Evolutionary conservation across 2,113 vertebrate species (phyloP), one percentile per base, ranked within the genome.

Genomic region (Podarcis raffonei): DNA sequence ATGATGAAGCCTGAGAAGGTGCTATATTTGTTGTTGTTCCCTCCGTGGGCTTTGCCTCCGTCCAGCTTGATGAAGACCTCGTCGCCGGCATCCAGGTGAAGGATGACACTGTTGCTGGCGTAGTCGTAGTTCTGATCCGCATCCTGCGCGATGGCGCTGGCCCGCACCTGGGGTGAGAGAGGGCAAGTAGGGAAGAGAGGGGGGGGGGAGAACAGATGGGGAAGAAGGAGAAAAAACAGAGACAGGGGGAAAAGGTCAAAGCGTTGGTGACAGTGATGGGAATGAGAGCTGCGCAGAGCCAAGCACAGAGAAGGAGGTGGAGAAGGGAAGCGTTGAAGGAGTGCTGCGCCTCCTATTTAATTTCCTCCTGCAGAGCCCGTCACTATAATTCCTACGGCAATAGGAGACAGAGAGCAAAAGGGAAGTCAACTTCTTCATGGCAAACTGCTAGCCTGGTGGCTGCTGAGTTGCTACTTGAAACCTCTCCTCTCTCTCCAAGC

Each of bases 1-100:
- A 99, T 98, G 96, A 99, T 99, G 97, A 99, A 99, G 95, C 99
- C 99, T 16, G 98, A 99, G 97, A 99, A 99, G 90, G 99, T 99
- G 98, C 98, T 99, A 97, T 99, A 99, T 95, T 99, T 99, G 98
- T 99, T 99, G 98, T 98, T 99, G 97, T 99, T 99, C 87, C 99
- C 99, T 0, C 99, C 99, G 0, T 99, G 99, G 23, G 98, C 99
- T 96, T 99, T 99, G 95, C 99, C 99, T 6, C 99, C 99, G 3
- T 99, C 99, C 90, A 99, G 97, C 95, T 99, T 99, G 96, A 99
- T 98, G 96, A 98, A 99, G 90, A 99, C 98, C 90, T 99, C 99
- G 7, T 99, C 99, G 0, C 99, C 99, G 0, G 98, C 98, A 32
- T 99, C 99, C 97, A 99, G 97, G 96, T 99, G 99, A 91, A 99